Conservation (phyloP, 37 sponge, comb jelly and placozoan species). For the Axinella damicornis region DNA sequence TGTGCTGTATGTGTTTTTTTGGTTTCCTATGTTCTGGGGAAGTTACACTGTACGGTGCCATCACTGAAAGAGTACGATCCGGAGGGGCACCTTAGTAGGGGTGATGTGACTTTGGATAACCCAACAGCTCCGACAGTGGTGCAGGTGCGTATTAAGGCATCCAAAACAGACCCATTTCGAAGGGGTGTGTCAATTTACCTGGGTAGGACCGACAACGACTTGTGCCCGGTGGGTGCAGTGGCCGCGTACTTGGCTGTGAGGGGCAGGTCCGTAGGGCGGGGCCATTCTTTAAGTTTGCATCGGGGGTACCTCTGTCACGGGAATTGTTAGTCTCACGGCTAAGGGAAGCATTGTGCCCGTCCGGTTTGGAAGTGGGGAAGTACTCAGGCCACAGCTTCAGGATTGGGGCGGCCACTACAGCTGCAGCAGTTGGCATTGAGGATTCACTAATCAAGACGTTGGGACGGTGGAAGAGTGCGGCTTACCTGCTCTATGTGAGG, state of each 20-base stretch:
- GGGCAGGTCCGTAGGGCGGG: not conserved
- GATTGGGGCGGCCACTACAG: no score
- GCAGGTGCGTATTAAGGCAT: conserved; percentile 40
- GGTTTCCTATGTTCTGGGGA: conserved; percentile 55
- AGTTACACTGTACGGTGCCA: conserved; percentile 38
- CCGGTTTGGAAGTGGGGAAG: no score
- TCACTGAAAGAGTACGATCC: conserved; percentile 12
- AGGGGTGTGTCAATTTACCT: conserved; percentile 25
- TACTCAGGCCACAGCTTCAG: no score
- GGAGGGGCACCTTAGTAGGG: conserved; percentile 2
- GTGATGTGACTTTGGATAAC: conserved; percentile 43
- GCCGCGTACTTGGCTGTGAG: not conserved
- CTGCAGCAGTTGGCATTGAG: no score
- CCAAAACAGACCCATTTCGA: conserved; percentile 61
- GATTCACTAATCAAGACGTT: no score
- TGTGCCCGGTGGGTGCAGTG: not conserved
- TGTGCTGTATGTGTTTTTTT: conserved; percentile 47
- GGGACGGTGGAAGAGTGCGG: no score
- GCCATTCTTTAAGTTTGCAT: not conserved
- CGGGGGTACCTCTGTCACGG: no score
- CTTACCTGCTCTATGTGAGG: no score
- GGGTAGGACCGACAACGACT: not conserved
- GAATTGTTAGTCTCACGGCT: no score
- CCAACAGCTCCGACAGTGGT: conserved; percentile 9
- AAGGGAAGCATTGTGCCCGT: no score